Base-by-base conservation (phyloP, 1,140 invertebrate species). In the Glossosoma conforme region DNA sequence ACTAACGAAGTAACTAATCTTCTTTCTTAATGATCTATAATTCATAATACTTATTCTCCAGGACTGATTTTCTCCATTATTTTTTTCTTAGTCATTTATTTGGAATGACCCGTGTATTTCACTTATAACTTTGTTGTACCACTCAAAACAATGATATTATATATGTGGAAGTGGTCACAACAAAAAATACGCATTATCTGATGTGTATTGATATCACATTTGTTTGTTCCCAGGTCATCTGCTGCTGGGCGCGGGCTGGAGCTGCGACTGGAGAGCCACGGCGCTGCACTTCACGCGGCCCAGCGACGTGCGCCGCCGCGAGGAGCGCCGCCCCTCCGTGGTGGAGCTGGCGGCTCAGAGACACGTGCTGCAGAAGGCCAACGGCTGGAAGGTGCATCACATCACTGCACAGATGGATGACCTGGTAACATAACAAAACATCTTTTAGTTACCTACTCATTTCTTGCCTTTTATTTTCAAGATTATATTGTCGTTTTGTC, bases 331-430 rank as follows among this genome's bases (percentile, higher is more conserved):
- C 54, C 83, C 87, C 4, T 87, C 88, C 4, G 83, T 94, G 2
- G 86, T 86, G 62, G 93, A 97, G 72, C 74, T 97, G 56, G 89
- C 92, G 1, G 89, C 88, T 70, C 92, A 96, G 65, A 86, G 86
- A 60, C 82, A 91, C 63, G 86, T 94, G 18, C 68, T 89, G 50
- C 85, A 92, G 59, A 93, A 89, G 72, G 79, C 91, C n/a, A 89
- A 91, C 65, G 93, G 93, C 9, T 98, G 93, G 93, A 97, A 97
- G 75, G 78, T 97, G 20, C 85, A 92, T 76, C 90, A 96, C 73
- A 77, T 97, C 40, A 87, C 83, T 11, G 83, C 91, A 19, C 92
- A 96, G 77, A 87, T 97, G 82, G 91, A 96, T 62, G 89, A 94
- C 70, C 69, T 96, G 72, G 91, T 93, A 67, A 72, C 4, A 20